These are phyloP conservation scores for Oophaga sylvatica DNA, from an alignment of 2,797 vertebrate genomes.

Conservation along the genomic window DNA sequence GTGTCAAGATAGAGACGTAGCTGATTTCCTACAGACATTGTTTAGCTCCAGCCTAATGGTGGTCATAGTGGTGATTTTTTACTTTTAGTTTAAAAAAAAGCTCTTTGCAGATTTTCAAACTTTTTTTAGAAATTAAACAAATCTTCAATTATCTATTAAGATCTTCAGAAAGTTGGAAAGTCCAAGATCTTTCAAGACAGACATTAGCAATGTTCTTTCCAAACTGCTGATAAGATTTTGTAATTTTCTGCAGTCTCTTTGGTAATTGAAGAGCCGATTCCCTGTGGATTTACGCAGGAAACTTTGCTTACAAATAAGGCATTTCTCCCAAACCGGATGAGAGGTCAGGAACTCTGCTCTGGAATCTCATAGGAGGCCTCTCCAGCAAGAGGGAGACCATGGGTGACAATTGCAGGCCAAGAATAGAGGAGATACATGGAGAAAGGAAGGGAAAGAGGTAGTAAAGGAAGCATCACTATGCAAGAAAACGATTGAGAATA, in stretches of 20 bases:
- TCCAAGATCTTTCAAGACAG: background rate
- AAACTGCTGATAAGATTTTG: background rate
- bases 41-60: background rate
- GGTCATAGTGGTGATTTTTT: background rate
- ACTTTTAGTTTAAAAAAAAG: background rate
- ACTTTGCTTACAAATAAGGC: conserved; percentile 28
- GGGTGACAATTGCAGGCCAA: background rate
- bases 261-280: conserved; percentile 27
- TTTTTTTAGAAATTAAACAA: background rate
- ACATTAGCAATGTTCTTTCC: background rate
- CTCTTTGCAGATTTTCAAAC: background rate
- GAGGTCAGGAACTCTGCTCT: conserved; percentile 36
- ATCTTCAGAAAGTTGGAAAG: background rate
- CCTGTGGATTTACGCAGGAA: conserved; percentile 43
- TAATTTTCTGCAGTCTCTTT: background rate
- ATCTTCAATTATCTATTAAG: background rate
- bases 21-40: too few species aligned
- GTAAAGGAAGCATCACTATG: background rate
- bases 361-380: conserved; percentile 32
- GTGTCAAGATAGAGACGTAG: too few species aligned
- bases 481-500: background rate
- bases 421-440: background rate
- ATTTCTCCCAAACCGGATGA: conserved; percentile 38
- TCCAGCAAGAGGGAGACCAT: conserved; percentile 1
- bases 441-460: background rate